Evolutionary conservation across 2,113 vertebrate species (phyloP).

Genomic region (Erythrocebus patas): DNA sequence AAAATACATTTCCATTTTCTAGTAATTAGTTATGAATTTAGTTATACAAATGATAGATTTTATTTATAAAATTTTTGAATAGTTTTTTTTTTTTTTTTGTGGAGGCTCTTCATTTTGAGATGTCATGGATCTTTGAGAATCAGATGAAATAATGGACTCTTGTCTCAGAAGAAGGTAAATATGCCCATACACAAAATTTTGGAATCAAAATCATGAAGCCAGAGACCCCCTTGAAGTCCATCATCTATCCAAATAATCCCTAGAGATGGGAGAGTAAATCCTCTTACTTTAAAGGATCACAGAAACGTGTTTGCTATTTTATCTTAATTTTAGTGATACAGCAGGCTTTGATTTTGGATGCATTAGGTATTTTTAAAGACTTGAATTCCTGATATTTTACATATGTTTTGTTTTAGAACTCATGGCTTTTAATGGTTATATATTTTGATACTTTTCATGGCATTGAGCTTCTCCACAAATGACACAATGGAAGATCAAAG

Average conservation of each 20-base stretch:
- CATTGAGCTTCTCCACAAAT: slow-evolving; percentile 43
- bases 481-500: slow-evolving; percentile 73
- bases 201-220: neutral
- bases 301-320: slow-evolving; percentile 39
- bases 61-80: neutral
- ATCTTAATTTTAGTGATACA: slow-evolving; percentile 43
- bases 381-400: slow-evolving; percentile 51
- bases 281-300: neutral
- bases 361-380: neutral
- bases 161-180: slow-evolving; percentile 10
- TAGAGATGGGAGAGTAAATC: neutral
- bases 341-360: slow-evolving; percentile 46
- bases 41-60: neutral
- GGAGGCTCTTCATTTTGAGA: slow-evolving; percentile 5
- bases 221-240: neutral
- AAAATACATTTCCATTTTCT: neutral
- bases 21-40: neutral
- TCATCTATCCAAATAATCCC: neutral
- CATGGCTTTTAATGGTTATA: slow-evolving; percentile 37
- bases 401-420: slow-evolving; percentile 58
- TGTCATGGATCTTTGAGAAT: neutral
- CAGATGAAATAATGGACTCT: neutral
- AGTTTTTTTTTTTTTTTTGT: neutral
- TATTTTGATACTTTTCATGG: slow-evolving; percentile 34
- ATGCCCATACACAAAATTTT: neutral